Conservation (phyloP, 2,797 vertebrate genomes). For the Botia almorhae region DNA sequence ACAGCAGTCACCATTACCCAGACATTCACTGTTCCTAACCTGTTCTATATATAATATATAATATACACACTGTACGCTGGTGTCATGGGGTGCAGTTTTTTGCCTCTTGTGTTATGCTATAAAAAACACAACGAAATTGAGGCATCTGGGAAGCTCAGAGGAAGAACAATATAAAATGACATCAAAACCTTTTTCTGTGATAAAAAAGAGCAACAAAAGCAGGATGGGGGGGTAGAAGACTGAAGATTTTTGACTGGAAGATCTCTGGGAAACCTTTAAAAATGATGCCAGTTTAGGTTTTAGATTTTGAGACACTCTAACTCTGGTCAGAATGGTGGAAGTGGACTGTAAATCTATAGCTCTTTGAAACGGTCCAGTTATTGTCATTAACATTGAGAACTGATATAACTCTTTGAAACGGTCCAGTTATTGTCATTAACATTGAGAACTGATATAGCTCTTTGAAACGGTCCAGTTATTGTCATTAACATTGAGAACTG, state of each 20-base stretch:
- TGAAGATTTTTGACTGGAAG: conserved; percentile 16
- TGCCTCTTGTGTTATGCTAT: conserved; percentile 62
- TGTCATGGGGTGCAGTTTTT: conserved; percentile 20
- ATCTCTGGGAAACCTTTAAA: not conserved
- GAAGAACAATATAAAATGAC: conserved; percentile 80
- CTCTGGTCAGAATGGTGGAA: not conserved
- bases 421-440: no score
- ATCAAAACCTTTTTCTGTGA: conserved; percentile 77
- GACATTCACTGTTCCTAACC: not conserved
- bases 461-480: no score
- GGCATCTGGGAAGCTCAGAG: conserved; percentile 76
- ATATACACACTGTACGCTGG: not conserved
- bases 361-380: not conserved
- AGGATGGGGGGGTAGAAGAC: conserved; percentile 56
- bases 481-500: no score
- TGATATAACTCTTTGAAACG: no score
- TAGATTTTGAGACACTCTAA: not conserved
- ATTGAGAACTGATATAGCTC: no score
- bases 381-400: no score
- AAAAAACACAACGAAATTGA: conserved; percentile 68
- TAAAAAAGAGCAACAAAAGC: conserved; percentile 73
- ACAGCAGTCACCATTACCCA: not conserved
- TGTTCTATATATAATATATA: no score
- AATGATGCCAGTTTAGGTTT: not conserved
- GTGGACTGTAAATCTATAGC: not conserved